A percentile compares a stretch with the other conserved stretches of the same genome.
Conservation (phyloP, 2,113 vertebrate genomes). For the Empidonax traillii region DNA sequence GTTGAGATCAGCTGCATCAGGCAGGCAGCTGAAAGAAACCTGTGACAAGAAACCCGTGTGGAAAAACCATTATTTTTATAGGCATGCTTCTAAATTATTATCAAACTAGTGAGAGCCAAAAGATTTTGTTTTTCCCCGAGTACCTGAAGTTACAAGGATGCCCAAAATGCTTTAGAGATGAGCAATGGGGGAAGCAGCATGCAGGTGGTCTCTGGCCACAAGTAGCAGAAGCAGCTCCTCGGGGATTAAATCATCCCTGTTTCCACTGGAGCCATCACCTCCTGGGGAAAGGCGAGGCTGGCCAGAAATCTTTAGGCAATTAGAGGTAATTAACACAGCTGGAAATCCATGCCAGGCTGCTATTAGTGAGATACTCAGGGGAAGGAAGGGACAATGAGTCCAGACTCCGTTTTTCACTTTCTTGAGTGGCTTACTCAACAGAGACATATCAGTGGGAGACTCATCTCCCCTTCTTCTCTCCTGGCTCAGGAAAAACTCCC, state of each 20-base stretch:
- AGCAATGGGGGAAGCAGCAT: background rate
- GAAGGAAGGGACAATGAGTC: background rate
- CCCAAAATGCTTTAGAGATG: background rate
- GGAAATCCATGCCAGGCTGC: background rate
- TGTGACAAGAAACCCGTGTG: background rate
- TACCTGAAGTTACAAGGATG: background rate
- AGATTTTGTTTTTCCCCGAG: background rate
- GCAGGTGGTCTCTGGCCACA: background rate
- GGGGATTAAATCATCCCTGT: too few relatives aligned
- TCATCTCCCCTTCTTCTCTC: background rate
- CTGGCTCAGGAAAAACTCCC: background rate
- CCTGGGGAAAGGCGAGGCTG: background rate
- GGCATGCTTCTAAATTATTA: background rate
- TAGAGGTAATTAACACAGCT: background rate
- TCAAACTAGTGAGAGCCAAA: background rate
- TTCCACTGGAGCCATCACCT: background rate
- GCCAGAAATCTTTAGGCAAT: background rate
- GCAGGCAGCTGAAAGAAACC: background rate
- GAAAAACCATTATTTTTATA: background rate
- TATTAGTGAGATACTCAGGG: background rate
- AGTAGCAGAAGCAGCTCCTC: background rate
- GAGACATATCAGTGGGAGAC: background rate
- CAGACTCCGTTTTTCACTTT: background rate
- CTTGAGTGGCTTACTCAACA: background rate
- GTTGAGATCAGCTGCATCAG: background rate